Percentiles rank a stretch among this genome's conserved stretches.
Conservation (phyloP, 1,140 invertebrate species). For the Tetraneura akinire region DNA sequence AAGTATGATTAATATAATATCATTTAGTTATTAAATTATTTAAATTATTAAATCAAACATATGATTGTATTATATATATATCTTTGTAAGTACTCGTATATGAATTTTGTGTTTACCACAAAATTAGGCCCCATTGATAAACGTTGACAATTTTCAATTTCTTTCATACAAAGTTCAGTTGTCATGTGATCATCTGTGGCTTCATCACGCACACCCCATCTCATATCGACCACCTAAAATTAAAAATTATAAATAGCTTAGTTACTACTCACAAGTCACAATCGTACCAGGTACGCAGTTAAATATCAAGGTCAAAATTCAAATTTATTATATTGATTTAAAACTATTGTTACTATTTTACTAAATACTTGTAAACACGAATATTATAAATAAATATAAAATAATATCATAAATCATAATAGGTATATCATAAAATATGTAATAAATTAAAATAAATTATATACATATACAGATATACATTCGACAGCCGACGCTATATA, state of each 20-base stretch:
- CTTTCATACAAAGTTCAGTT: slow-evolving; percentile 95
- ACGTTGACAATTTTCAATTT: slow-evolving; percentile 96
- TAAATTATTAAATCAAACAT: neutral
- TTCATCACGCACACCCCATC: slow-evolving; percentile 95
- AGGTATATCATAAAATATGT: too few species aligned
- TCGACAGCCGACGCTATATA: neutral
- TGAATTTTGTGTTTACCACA: slow-evolving; percentile 65
- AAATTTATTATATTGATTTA: slow-evolving; percentile 28
- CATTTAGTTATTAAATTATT: too few species aligned
- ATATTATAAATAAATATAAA: neutral
- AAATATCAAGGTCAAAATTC: slow-evolving; percentile 4
- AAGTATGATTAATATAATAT: too few species aligned
- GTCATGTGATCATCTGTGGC: slow-evolving; percentile 99
- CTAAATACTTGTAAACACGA: slow-evolving; percentile 43
- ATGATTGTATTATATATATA: neutral
- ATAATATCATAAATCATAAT: too few species aligned
- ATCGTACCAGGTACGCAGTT: slow-evolving; percentile 4
- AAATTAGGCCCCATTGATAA: slow-evolving; percentile 98
- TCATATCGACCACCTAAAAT: slow-evolving; percentile 92
- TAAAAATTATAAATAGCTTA: slow-evolving; percentile 46
- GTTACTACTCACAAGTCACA: neutral
- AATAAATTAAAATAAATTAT: neutral
- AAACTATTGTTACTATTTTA: neutral
- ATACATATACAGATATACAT: neutral
- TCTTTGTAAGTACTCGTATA: neutral